A percentile compares a stretch with the other conserved stretches of the same genome.
phyloP scores from a whole-genome alignment of 30 jellyfish, hydroid and myxozoan genomes.

The Rhopilema esculentum region DNA sequence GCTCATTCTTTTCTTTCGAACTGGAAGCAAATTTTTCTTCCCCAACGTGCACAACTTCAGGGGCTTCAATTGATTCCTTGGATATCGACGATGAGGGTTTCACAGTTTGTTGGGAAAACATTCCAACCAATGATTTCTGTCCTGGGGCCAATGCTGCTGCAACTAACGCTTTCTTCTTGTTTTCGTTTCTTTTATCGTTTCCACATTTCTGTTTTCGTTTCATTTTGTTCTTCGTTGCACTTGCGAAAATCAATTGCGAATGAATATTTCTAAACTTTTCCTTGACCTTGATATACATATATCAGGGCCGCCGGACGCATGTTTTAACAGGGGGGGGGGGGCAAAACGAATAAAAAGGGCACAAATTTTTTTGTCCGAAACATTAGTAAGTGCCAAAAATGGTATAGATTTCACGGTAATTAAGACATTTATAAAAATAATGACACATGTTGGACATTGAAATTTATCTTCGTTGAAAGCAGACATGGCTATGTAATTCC shows the following conservation, averaged over 20 bases:
- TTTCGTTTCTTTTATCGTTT: constrained; percentile 19
- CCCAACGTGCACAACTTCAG: constrained; percentile 2
- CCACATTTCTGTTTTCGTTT: constrained; percentile 27
- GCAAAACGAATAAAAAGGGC: too few species aligned
- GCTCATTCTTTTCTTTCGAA: constrained; percentile 6
- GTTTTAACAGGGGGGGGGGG: too few species aligned
- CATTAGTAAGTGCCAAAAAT: too few species aligned
- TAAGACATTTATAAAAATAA: too few species aligned
- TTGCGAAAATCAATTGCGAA: background rate
- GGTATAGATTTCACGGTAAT: too few species aligned
- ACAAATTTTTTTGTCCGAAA: too few species aligned
- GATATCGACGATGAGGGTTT: constrained; percentile 7
- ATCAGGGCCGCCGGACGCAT: too few species aligned
- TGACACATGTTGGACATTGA: too few species aligned
- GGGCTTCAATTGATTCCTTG: constrained; percentile 2
- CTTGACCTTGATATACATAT: constrained; percentile 8
- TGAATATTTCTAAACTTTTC: background rate
- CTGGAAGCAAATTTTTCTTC: constrained; percentile 5
- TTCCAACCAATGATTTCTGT: constrained; percentile 26
- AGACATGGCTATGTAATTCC: too few species aligned
- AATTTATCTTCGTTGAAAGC: too few species aligned
- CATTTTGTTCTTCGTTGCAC: constrained; percentile 10
- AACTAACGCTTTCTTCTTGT: constrained; percentile 18
- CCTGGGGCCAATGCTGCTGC: constrained; percentile 28
- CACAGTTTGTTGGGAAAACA: constrained; percentile 6